Conservation (phyloP, 2,888 invertebrate species). For the Dorcus parallelipipedus region DNA sequence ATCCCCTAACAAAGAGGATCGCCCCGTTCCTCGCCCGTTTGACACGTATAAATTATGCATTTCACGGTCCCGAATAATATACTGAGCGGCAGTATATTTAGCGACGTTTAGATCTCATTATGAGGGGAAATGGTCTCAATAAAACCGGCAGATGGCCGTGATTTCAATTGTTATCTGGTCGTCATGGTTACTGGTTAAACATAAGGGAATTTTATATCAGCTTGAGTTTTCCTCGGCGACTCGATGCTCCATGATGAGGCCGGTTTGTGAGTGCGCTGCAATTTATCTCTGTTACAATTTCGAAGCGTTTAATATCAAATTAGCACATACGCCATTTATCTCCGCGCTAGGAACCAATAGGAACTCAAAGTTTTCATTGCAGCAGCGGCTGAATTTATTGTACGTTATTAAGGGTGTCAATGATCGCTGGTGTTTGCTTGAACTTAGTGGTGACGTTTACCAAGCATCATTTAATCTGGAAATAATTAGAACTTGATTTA, state of each 20-base stretch:
- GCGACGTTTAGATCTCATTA: slow-evolving; percentile 46
- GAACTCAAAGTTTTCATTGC: slow-evolving; percentile 8
- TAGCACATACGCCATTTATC: slow-evolving; percentile 45
- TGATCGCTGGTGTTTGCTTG: slow-evolving; percentile 9
- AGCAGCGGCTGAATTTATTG: not conserved
- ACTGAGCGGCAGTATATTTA: slow-evolving; percentile 43
- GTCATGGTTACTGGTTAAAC: slow-evolving; percentile 46
- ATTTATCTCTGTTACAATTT: slow-evolving; percentile 34
- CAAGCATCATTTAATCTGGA: slow-evolving; percentile 24
- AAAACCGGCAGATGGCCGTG: slow-evolving; percentile 45
- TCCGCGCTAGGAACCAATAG: slow-evolving; percentile 10
- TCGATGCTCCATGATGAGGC: slow-evolving; percentile 9
- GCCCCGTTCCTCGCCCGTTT: slow-evolving; percentile 32
- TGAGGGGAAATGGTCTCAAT: slow-evolving; percentile 38
- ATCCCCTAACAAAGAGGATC: slow-evolving; percentile 36
- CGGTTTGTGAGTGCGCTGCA: slow-evolving; percentile 20
- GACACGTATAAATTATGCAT: slow-evolving; percentile 46
- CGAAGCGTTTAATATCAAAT: slow-evolving; percentile 48
- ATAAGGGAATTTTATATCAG: slow-evolving; percentile 39
- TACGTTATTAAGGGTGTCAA: slow-evolving; percentile 21
- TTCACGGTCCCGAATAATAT: slow-evolving; percentile 46
- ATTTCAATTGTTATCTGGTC: slow-evolving; percentile 46
- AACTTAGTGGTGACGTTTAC: slow-evolving; percentile 31
- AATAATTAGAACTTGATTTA: slow-evolving; percentile 20
- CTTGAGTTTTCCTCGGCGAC: slow-evolving; percentile 30